Base-by-base conservation (phyloP, 2,888 invertebrate genomes). In the Temnothorax ravouxi region DNA sequence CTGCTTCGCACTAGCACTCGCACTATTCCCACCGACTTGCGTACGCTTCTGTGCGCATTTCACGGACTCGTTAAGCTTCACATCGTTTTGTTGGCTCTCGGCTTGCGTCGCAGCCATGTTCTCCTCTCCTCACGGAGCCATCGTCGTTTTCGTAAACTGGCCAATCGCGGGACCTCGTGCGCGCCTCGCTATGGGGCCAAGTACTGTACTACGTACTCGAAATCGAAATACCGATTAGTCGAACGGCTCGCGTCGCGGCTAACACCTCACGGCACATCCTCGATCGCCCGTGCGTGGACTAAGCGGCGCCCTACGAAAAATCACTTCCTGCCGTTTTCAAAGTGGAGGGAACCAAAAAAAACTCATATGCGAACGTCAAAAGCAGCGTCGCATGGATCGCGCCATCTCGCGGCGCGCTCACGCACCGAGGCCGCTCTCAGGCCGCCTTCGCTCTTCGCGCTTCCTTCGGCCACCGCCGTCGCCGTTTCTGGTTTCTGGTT, bases 71-170 rank as follows among this genome's bases (percentile, higher is more conserved):
- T 91, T 94, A 89, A 91, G 91, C 92, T 94, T 94, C 92, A 94
- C 94, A 96, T 97, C 97, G 96, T 97, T 97, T 96, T 97, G 97
- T 95, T 97, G 97, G 96, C 97, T 96, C 96, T 97, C 97, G 96
- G 97, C 97, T 96, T 97, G 97, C 96, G 97, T 97, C 96, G 97
- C 97, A 97, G 97, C 97, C 97, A 97, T 97, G 96, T 97, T 97
- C 93, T 93, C 80, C 88, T 90, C 91, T 92, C 93, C 93, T 93
- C 93, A 93, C 92, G 93, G 92, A 92, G 92, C 93, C 92, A 93
- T 92, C 92, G 91, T 91, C 91, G 92, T 91, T 88, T 79, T 91
- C 91, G 87, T 91, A 91, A 92, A 91, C 91, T 92, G 91, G 92
- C 93, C 93, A 93, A 93, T 93, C 91, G 92, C 91, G 91, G 91